Base-by-base conservation (phyloP, 2,113 vertebrate genomes). In the Gallinago paraguaiae region DNA sequence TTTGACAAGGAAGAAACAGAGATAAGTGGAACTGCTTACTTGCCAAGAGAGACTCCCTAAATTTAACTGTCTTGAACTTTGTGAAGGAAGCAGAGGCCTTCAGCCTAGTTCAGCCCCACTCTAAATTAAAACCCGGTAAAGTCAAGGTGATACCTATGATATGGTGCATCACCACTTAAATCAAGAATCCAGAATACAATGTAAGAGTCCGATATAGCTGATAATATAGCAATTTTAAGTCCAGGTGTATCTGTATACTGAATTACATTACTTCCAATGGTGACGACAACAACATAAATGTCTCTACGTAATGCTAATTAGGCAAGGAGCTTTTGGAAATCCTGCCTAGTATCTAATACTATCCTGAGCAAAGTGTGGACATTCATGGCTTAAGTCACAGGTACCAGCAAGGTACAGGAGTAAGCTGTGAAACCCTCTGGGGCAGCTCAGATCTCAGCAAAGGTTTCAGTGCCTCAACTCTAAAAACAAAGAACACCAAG, bases 31-130 rank as follows among this genome's bases (percentile, higher is more conserved):
- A 8, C 31, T 22, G 46, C 46, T 72, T 37, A 19, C n/a, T 80
- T 87, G 96, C 96, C 96, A 96, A 30, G 65, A 94, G 77, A 92
- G 93, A 86, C 91, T 96, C 95, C 95, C 86, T 93, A 92, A 93
- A 94, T 82, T 87, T 72, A 91, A 92, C 86, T 69, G 89, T 69
- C 61, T 48, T 95, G 88, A 96, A 51, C 92, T 88, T 37, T 61
- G 71, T 4, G 80, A 84, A 84, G 91, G 86, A 95, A 95, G 41
- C 84, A n/a, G 31, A 48, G 46, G 72, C 82, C 74, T 83, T 33
- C 80, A 69, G 86, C 77, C 67, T 67, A 33, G 72, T 14, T 48
- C 76, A 72, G 46, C 31, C 43, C 41, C 48, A 3, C 31, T 24
- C 51, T 30, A 33, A 93, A 64, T n/a, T 33, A 89, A 75, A 90